These are phyloP conservation scores for Scolopax bukidnonensis DNA, from an alignment of 2,797 vertebrate species.

Conservation along the genomic window DNA sequence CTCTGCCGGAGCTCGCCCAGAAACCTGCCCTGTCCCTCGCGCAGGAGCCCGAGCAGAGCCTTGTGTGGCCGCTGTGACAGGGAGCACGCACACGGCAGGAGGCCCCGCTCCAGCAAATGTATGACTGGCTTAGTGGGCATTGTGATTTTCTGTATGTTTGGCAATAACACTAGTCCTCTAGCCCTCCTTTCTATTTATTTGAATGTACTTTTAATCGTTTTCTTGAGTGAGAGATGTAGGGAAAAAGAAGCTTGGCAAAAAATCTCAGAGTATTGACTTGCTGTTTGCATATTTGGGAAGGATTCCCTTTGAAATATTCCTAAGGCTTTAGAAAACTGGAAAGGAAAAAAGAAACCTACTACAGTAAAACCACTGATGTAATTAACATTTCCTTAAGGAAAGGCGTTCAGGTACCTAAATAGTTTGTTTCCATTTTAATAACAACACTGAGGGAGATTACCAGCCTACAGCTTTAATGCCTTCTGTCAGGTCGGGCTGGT, in stretches of 20 bases:
- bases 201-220: neutral
- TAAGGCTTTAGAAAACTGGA: slow-evolving; percentile 54
- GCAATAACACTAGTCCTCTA: neutral
- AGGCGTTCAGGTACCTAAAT: neutral
- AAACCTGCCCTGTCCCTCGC: neutral
- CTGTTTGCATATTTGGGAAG: slow-evolving; percentile 59
- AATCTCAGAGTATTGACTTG: slow-evolving; percentile 2
- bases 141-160: neutral
- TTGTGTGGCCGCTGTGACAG: neutral
- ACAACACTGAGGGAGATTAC: neutral
- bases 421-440: neutral
- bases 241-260: slow-evolving; percentile 18
- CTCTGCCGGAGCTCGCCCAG: neutral
- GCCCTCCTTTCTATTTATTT: neutral
- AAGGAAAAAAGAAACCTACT: slow-evolving; percentile 38
- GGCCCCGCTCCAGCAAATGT: neutral
- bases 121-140: neutral
- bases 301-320: slow-evolving; percentile 56
- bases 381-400: slow-evolving; percentile 44
- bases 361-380: slow-evolving; percentile 34
- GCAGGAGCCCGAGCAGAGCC: neutral
- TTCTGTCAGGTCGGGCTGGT: neutral
- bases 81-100: neutral
- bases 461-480: neutral
- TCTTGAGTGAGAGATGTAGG: neutral